Evolutionary conservation across 37 sponge, comb jelly and placozoan genomes (phyloP), one percentile per base, ranked within the genome.

Genomic region (Lycopodina hypogea): DNA sequence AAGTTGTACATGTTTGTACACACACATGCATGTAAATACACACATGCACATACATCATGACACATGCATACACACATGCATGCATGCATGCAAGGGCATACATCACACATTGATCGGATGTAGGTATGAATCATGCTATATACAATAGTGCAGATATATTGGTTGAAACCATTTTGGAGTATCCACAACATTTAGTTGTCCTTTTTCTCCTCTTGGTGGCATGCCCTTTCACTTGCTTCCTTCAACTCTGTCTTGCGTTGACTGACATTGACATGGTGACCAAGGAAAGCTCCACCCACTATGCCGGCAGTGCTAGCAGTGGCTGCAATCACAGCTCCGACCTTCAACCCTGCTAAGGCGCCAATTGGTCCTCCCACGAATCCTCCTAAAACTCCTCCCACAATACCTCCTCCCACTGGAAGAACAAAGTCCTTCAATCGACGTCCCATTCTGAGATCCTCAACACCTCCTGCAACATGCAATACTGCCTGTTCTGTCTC

Each of bases 291-390:
- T 24, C 86, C 86, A 23, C 86, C 86, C 22, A 86, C 36, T 22
- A 74, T 80, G 0, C 86, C 86, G 68, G 86, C 86, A 21, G 86
- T 79, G 1, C 80, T 74, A 22, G 42, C 77, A 41, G 36, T 7
- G 37, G 68, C 56, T 23, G 57, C 59, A 19, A 60, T 42, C 32
- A 78, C 21, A 4, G 74, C 74, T 19, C 74, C 74, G 22, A 73
- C 48, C 35, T 92, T 87, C 4, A 80, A 26, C 30, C 93, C 93
- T 66, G 76, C 85, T 1, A 87, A 18, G 22, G 78, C 75, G 64
- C 93, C 93, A 66, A 92, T 53, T 2, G 93, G 93, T 21, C 93
- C 93, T 30, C 89, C 93, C 30, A 92, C 77, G 21, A 77, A 81
- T 17, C 85, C 84, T 1, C 93, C 93, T 19, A 87, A 61, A 23